Evolutionary conservation across 1,140 invertebrate species (phyloP), one percentile per base, ranked within the genome.

Genomic region (Ceratina calcarata): DNA sequence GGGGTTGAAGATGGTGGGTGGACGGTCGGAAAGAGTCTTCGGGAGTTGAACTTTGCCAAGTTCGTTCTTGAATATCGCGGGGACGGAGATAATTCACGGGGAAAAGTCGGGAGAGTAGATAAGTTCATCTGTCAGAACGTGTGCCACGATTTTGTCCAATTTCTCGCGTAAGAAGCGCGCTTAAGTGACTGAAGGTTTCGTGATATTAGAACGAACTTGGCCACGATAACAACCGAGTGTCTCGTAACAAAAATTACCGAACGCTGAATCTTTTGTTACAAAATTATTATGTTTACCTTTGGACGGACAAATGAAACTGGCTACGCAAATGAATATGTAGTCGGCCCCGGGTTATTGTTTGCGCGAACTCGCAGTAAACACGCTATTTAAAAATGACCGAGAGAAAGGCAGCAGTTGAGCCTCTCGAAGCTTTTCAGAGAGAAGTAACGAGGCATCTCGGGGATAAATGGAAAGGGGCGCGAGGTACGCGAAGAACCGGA

Each of bases 61-160:
- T 76, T 75, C 51, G 71, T 55, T 70, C 72, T 60, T 67, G 73
- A 76, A 76, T 67, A 76, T 76, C 37, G 73, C 32, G 37, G 73
- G 64, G 49, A 64, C 73, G 64, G 67, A 76, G 73, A 67, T 76
- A 76, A 76, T 76, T 67, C 73, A 67, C 37, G 64, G n/a, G n/a
- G 64, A 24, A 60, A 76, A 76, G 64, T 67, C 62, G 64, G 22
- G 3, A 67, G 67, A 76, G n/a, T 64, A 67, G 64, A 67, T 76
- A 76, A 76, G 53, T 76, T 76, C 73, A 18, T 32, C 20, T 75
- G 51, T 66, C 73, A 53, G 49, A 65, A 65, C 27, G 61, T 32
- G 68, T 55, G 55, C 37, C 45, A 62, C 16, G 62, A 27, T 45
- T 66, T 57, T 51, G 2, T 18, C 27, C 45, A 75, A 75, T 66